Base-by-base conservation (phyloP, 2,113 vertebrate genomes). In the Hippocampus comes region DNA sequence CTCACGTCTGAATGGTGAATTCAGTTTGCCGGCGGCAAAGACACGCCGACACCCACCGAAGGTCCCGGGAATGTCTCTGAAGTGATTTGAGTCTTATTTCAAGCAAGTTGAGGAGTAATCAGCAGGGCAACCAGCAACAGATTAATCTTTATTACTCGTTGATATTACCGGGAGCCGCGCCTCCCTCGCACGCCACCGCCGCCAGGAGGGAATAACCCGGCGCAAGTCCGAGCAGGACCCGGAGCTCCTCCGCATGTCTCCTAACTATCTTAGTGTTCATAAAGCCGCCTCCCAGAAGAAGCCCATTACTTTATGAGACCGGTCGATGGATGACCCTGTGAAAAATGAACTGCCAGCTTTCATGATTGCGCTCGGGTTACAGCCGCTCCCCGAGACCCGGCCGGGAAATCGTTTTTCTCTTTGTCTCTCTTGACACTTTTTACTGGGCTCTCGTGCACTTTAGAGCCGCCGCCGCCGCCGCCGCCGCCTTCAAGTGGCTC, bases 61-160 rank as follows among this genome's bases (percentile, higher is more conserved):
- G 84, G 81, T 82, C 83, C 79, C 17, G 55, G 87, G 84, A 91
- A 90, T 89, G 88, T 86, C 90, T 90, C 90, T 91, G 90, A 91
- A 93, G 92, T 91, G 89, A 92, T 92, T 92, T 90, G 84, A 92
- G 84, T 86, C 92, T 93, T 89, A 93, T 93, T 93, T 90, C 87
- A 87, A 88, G 90, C 91, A 92, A 90, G 90, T 93, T 93, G 92
- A 86, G 91, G 92, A 91, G 90, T 91, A 88, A 91, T 92, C 87
- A 89, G 78, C 82, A 86, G 71, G 86, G 88, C 88, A 86, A 90
- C 88, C 82, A 91, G 91, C 90, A 91, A 91, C 88, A 93, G 91
- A 94, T 94, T 93, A 92, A 94, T 94, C 92, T 93, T 93, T 93
- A 93, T 94, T 92, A 93, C 89, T 84, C 88, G 87, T 92, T 92